A percentile compares a stretch with the other conserved stretches of the same genome.
Evolutionary conservation across 2,888 invertebrate genomes (phyloP).

Genomic region (Acrobasis repandana): DNA sequence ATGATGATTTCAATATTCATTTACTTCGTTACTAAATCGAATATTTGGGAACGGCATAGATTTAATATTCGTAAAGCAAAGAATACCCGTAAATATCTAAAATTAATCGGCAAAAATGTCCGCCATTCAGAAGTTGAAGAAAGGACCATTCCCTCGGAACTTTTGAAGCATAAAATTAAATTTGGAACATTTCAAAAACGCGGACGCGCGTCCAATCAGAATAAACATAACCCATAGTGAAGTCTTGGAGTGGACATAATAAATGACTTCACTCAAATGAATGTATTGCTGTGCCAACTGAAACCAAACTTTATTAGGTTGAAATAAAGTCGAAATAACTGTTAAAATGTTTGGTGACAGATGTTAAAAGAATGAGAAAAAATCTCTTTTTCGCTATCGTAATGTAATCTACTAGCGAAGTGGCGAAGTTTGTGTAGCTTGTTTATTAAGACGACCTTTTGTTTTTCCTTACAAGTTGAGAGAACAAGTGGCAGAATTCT

Average conservation of each 20-base stretch:
- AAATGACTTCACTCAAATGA: slow-evolving; percentile 1
- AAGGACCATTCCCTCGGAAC: neutral
- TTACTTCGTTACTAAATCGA: neutral
- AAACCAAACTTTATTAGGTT: slow-evolving; percentile 5
- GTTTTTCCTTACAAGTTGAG: slow-evolving; percentile 9
- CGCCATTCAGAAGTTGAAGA: neutral
- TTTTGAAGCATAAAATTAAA: slow-evolving; percentile 15
- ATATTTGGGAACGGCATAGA: neutral
- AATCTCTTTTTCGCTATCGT: neutral
- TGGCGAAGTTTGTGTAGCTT: slow-evolving; percentile 21
- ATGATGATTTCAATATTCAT: neutral
- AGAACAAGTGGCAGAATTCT: neutral
- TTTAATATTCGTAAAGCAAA: slow-evolving; percentile 4
- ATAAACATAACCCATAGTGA: slow-evolving; percentile 15
- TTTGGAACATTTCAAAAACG: slow-evolving; percentile 13
- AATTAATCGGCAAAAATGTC: neutral
- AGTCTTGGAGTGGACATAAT: slow-evolving; percentile 13
- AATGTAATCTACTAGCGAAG: slow-evolving; percentile 16
- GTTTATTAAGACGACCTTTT: slow-evolving; percentile 17
- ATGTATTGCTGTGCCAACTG: neutral
- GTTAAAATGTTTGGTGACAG: slow-evolving; percentile 16
- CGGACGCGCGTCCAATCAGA: slow-evolving; percentile 14
- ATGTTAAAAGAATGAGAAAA: slow-evolving; percentile 19
- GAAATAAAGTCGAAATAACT: neutral
- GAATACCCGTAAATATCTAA: neutral